phyloP scores from a whole-genome alignment of 2,888 invertebrate species.

The Elysia crispata region DNA sequence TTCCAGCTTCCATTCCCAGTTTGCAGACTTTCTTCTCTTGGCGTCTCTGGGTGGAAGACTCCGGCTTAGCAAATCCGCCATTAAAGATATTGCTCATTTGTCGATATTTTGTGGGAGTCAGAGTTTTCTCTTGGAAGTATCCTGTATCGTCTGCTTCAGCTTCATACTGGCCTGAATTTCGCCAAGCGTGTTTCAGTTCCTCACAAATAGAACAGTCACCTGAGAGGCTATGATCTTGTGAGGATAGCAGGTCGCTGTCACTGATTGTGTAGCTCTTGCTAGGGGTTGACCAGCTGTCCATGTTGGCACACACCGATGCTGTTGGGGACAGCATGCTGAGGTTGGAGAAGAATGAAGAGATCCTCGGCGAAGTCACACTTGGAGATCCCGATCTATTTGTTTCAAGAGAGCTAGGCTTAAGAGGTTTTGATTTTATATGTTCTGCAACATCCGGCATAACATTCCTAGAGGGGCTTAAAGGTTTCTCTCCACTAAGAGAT shows the following conservation, averaged over 20 bases:
- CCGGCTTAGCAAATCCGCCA: not conserved
- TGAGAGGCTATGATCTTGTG: not conserved
- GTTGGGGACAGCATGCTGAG: constrained; percentile 19
- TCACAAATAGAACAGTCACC: not conserved
- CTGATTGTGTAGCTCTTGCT: not conserved
- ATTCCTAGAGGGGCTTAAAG: too few species aligned
- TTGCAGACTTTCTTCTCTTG: too few species aligned
- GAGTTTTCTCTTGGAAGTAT: constrained; percentile 22
- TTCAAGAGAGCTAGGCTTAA: not conserved
- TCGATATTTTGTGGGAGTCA: constrained; percentile 45
- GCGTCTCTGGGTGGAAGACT: too few species aligned
- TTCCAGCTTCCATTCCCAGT: too few species aligned
- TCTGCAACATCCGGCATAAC: too few species aligned
- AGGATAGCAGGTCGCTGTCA: not conserved
- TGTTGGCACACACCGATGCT: not conserved
- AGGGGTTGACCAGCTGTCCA: not conserved
- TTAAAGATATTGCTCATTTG: not conserved
- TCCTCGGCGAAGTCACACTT: not conserved
- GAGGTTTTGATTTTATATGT: too few species aligned
- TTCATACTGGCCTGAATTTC: not conserved
- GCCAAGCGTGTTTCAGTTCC: not conserved
- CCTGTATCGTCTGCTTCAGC: not conserved
- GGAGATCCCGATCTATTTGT: not conserved
- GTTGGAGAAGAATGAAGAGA: constrained; percentile 21
- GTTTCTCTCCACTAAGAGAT: too few species aligned